Percentiles rank a stretch among this genome's conserved stretches.
Conservation (phyloP, 2,797 vertebrate species). For the Microcaecilia unicolor region DNA sequence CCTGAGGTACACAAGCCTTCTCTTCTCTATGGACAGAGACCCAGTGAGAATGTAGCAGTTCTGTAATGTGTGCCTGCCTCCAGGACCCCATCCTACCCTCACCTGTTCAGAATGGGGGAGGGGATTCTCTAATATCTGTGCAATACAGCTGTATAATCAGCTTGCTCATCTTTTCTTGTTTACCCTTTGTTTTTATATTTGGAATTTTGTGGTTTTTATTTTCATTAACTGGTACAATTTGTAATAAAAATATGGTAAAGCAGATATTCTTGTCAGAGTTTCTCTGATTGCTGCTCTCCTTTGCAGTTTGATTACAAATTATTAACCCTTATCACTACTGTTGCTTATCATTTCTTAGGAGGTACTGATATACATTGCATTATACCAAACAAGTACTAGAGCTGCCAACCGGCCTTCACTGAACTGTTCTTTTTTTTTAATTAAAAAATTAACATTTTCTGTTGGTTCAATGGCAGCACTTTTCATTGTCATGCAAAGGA, state of each 20-base stretch:
- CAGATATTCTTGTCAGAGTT: conserved; percentile 14
- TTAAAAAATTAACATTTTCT: too few relatives aligned
- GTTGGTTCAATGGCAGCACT: too few relatives aligned
- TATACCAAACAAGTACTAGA: too few relatives aligned
- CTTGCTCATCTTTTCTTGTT: conserved; percentile 44
- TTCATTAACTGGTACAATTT: conserved; percentile 58
- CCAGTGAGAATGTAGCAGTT: conserved; percentile 64
- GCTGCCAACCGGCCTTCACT: too few relatives aligned
- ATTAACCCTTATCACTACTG: too few relatives aligned
- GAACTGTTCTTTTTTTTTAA: too few relatives aligned
- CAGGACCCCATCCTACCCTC: conserved; percentile 35
- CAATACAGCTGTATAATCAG: conserved; percentile 37
- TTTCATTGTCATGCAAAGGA: too few relatives aligned
- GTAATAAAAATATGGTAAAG: conserved; percentile 65
- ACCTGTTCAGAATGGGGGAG: conserved; percentile 19
- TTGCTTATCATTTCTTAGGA: too few relatives aligned
- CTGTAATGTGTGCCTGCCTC: conserved; percentile 33
- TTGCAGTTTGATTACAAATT: too few relatives aligned
- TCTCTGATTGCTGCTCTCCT: too few relatives aligned
- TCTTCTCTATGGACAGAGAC: conserved; percentile 41
- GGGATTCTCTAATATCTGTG: conserved; percentile 40
- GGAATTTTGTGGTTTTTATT: conserved; percentile 25
- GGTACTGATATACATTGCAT: too few relatives aligned
- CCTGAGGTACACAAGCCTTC: conserved; percentile 36
- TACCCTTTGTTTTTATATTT: conserved; percentile 45